A percentile compares a stretch with the other conserved stretches of the same genome.
Evolutionary conservation across 2,888 invertebrate species (phyloP).

Genomic region (Blomia tropicalis): DNA sequence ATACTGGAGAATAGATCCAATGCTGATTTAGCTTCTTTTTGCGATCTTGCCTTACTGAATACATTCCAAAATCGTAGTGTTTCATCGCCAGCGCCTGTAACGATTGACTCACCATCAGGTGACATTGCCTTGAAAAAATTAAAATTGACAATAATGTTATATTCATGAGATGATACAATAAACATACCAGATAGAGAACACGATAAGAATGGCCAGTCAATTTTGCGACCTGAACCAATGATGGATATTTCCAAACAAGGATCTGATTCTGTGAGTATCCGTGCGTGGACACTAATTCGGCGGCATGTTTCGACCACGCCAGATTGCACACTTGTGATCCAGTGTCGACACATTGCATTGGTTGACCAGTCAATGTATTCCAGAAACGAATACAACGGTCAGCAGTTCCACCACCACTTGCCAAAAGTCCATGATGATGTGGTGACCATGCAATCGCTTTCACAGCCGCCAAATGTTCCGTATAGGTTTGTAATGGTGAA

Average conservation of each 20-base stretch:
- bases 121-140: conserved; percentile 54
- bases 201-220: conserved; percentile 89
- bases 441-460: conserved; percentile 99
- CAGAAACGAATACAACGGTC: conserved; percentile 92
- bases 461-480: conserved; percentile 88
- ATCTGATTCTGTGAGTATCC: conserved; percentile 98
- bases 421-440: conserved; percentile 87
- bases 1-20: conserved; percentile 79
- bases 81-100: conserved; percentile 96
- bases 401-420: conserved; percentile 97
- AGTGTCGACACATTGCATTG: conserved; percentile 94
- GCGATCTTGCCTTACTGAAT: conserved; percentile 87
- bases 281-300: conserved; percentile 91
- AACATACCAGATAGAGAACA: conserved; percentile 60
- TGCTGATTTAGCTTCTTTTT: conserved; percentile 81
- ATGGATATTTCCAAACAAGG: conserved; percentile 96
- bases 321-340: conserved; percentile 95
- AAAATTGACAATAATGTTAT: background rate
- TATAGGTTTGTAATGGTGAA: conserved; percentile 82
- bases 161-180: background rate
- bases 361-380: conserved; percentile 94
- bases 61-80: conserved; percentile 98
- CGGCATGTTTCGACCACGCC: conserved; percentile 96
- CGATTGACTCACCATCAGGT: conserved; percentile 95
- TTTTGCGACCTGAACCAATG: conserved; percentile 87